Evolutionary conservation across 2,888 invertebrate species (phyloP).

Genomic region (Drosophila nigritarsus): DNA sequence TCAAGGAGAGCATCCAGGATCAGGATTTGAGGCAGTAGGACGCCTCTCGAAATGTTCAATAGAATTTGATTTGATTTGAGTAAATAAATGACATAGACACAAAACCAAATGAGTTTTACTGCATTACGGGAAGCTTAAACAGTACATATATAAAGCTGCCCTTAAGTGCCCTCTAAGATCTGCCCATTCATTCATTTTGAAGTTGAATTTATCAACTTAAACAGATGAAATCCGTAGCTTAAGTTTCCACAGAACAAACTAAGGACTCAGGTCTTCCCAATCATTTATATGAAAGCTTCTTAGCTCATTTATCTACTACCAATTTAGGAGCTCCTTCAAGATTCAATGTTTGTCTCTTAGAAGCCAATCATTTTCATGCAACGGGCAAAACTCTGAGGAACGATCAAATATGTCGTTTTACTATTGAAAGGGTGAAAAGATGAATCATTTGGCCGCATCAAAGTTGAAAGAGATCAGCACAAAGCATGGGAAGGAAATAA

Average conservation of each 20-base stretch:
- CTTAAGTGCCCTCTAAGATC: neutral
- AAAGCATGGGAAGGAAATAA: slow-evolving; percentile 2
- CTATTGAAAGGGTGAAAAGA: slow-evolving; percentile 4
- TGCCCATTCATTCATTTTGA: neutral
- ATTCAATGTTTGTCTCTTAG: neutral
- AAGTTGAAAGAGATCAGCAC: slow-evolving; percentile 15
- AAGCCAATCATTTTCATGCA: neutral
- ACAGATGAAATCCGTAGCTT: neutral
- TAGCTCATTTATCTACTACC: neutral
- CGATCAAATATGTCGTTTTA: neutral
- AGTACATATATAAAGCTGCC: neutral
- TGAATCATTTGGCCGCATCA: neutral
- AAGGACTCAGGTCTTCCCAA: neutral
- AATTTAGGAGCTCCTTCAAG: neutral
- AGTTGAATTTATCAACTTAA: neutral
- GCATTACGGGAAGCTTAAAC: fast-evolving
- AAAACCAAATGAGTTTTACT: neutral
- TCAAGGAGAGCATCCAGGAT: neutral
- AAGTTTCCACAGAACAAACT: neutral
- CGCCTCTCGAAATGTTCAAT: neutral
- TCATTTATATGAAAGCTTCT: neutral
- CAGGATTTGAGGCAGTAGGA: neutral
- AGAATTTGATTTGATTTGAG: neutral
- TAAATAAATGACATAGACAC: slow-evolving; percentile 23
- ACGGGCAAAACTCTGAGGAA: neutral